Conservation (phyloP, 2,113 vertebrate species). For the Micronisus gabar region DNA sequence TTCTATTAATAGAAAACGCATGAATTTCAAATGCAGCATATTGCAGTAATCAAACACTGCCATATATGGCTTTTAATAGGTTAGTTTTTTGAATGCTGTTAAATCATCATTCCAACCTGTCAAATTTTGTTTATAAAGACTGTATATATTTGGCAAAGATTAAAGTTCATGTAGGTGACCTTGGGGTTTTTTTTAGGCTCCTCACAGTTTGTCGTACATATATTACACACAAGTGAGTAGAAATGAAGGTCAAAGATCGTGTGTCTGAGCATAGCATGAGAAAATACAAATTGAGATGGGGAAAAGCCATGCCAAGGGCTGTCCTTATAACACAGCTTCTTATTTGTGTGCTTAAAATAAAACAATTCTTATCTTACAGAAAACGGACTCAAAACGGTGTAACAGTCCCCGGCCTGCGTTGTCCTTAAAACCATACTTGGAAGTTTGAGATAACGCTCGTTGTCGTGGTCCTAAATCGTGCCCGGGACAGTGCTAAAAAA, state of each 20-base stretch:
- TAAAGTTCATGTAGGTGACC: not conserved
- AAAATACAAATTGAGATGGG: not conserved
- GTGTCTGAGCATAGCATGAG: not conserved
- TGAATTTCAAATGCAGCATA: not conserved
- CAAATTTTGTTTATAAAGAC: not conserved
- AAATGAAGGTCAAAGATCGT: not conserved
- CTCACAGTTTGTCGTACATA: not conserved
- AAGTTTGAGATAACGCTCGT: not conserved
- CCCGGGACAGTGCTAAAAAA: not conserved
- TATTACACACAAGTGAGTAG: not conserved
- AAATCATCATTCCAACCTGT: not conserved
- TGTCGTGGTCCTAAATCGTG: not conserved
- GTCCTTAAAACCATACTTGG: not conserved
- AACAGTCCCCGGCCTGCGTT: not conserved
- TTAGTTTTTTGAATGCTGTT: not conserved
- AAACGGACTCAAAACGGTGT: not conserved
- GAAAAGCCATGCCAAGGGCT: not conserved
- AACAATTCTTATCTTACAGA: not conserved
- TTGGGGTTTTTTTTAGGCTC: not conserved
- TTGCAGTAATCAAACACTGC: not conserved
- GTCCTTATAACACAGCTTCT: not conserved
- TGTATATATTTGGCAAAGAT: not conserved
- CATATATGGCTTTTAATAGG: not conserved
- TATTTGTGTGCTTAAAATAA: not conserved
- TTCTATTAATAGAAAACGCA: not conserved